Percentiles rank a stretch among this genome's conserved stretches.
These are phyloP conservation scores for Rhinogobius similis DNA, from an alignment of 2,113 vertebrate genomes.

Conservation along the genomic window DNA sequence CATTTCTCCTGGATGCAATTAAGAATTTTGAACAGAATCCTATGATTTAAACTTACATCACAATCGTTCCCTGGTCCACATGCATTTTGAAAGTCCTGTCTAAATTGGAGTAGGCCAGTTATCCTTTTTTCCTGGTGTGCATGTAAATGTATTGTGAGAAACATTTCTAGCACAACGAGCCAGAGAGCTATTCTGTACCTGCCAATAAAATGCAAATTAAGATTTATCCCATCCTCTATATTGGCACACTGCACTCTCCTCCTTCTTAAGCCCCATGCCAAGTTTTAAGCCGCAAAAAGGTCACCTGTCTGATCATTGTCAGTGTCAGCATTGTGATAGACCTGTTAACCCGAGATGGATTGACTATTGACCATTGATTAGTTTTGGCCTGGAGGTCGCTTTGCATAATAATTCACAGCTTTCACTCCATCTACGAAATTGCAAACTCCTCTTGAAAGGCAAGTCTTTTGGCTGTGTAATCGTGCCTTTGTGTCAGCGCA, in stretches of 20 bases:
- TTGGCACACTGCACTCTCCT: conserved; percentile 16
- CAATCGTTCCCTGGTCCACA: no score
- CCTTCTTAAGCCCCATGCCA: conserved; percentile 42
- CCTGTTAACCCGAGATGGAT: conserved; percentile 65
- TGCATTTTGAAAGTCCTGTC: no score
- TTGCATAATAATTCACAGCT: conserved; percentile 14
- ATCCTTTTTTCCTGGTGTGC: conserved; percentile 3
- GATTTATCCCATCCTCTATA: conserved; percentile 54
- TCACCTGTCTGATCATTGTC: conserved; percentile 69
- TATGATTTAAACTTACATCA: no score
- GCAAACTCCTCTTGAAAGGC: not conserved
- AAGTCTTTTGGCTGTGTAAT: conserved; percentile 1
- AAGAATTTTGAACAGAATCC: no score
- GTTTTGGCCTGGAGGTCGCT: conserved; percentile 17
- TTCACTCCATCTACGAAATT: conserved; percentile 13
- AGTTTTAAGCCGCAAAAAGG: conserved; percentile 72
- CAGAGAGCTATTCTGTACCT: conserved; percentile 50
- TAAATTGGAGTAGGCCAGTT: no score
- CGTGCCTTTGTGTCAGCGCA: conserved; percentile 23
- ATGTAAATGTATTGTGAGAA: conserved; percentile 27
- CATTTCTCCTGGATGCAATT: no score
- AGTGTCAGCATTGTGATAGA: conserved; percentile 70
- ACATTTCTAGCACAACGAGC: not conserved
- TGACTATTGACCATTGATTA: conserved; percentile 54
- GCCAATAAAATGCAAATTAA: conserved; percentile 65